Conservation (phyloP, 2,888 invertebrate species). For the Notodonta dromedarius region DNA sequence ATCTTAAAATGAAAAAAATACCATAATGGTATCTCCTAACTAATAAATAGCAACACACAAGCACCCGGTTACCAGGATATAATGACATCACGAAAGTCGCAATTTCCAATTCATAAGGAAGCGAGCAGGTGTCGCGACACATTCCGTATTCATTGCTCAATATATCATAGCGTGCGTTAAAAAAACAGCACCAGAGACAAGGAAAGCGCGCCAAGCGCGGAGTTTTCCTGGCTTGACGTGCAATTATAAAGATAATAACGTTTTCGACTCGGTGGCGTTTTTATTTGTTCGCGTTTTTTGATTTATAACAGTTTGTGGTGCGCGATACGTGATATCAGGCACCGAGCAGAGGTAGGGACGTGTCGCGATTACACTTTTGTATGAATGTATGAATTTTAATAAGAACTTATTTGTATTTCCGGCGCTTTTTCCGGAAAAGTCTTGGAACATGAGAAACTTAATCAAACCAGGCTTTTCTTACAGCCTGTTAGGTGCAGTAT, state of each 20-base stretch:
- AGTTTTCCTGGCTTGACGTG: slow-evolving; percentile 78
- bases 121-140: slow-evolving; percentile 75
- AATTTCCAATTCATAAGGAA: slow-evolving; percentile 78
- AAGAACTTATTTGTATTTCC: not conserved
- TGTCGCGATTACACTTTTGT: slow-evolving; percentile 33
- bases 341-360: slow-evolving; percentile 29
- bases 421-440: too few relatives aligned
- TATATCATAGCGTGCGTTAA: slow-evolving; percentile 74
- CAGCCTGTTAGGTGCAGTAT: too few relatives aligned
- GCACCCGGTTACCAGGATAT: slow-evolving; percentile 49
- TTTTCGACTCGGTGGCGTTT: slow-evolving; percentile 79
- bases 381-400: slow-evolving; percentile 33
- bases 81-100: slow-evolving; percentile 66
- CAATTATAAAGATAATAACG: slow-evolving; percentile 85
- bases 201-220: slow-evolving; percentile 58
- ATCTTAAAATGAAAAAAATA: slow-evolving; percentile 23
- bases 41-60: slow-evolving; percentile 34
- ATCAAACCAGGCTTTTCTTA: too few relatives aligned
- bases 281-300: slow-evolving; percentile 78
- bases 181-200: slow-evolving; percentile 53
- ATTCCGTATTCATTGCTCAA: slow-evolving; percentile 82
- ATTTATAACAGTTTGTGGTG: slow-evolving; percentile 73
- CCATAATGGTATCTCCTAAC: slow-evolving; percentile 25
- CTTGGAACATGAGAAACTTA: too few relatives aligned
- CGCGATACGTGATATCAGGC: slow-evolving; percentile 44